Percentiles rank a stretch among this genome's conserved stretches.
Evolutionary conservation across 2,888 invertebrate species (phyloP).

Genomic region (Ophion costatus): DNA sequence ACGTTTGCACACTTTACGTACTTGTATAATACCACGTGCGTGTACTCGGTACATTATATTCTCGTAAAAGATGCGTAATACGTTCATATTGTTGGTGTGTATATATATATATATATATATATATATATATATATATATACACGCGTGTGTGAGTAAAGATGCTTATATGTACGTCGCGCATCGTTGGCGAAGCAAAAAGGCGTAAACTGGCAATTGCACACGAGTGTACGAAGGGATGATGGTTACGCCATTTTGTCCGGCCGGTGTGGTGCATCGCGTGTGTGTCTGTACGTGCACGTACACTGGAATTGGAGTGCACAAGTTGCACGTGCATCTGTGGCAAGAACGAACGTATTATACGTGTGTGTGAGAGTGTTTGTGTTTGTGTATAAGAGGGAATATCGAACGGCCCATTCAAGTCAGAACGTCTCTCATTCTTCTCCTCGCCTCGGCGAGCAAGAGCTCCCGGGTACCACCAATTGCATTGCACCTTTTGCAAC

Average conservation of each 20-base stretch:
- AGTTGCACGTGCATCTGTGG: not conserved
- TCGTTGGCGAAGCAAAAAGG: constrained; percentile 6
- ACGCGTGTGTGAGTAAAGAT: not conserved
- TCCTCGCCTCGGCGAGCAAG: not conserved
- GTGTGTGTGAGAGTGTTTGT: not conserved
- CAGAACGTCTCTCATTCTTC: constrained; percentile 41
- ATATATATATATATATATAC: not conserved
- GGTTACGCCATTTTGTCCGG: constrained; percentile 6
- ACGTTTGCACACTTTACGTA: constrained; percentile 25
- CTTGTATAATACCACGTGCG: constrained; percentile 35
- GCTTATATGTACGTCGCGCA: not conserved
- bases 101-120: too few species aligned
- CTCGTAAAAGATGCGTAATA: constrained; percentile 8
- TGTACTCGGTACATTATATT: constrained; percentile 44
- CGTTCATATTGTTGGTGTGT: too few species aligned
- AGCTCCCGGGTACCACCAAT: constrained; percentile 15
- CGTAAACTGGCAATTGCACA: constrained; percentile 15
- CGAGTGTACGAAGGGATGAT: not conserved
- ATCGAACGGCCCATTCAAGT: constrained; percentile 51
- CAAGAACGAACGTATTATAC: not conserved
- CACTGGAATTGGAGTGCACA: not conserved
- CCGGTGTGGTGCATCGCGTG: not conserved
- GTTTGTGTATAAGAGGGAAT: constrained; percentile 7
- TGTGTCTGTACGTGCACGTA: not conserved
- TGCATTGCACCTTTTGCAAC: constrained; percentile 28